These are phyloP conservation scores for Eumacrocentrus americanus DNA, from an alignment of 2,888 invertebrate genomes.

Conservation along the genomic window DNA sequence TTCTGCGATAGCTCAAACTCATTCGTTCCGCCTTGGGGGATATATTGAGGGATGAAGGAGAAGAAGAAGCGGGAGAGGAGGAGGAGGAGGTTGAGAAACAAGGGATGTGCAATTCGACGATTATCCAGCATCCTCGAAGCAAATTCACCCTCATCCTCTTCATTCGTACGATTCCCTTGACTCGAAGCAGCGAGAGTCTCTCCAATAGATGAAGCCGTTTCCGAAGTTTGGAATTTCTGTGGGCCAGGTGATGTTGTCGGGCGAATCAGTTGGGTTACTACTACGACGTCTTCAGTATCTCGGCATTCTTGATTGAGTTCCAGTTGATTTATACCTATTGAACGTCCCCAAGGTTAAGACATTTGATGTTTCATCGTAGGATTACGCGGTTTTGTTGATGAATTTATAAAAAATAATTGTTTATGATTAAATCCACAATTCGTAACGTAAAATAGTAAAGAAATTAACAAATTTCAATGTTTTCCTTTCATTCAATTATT, in stretches of 20 bases:
- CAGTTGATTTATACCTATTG: too few relatives aligned
- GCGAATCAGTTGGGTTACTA: background rate
- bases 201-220: background rate
- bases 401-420: too few relatives aligned
- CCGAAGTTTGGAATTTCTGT: background rate
- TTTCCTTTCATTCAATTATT: too few relatives aligned
- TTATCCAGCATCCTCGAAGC: slow-evolving; percentile 11
- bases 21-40: slow-evolving; percentile 23
- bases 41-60: slow-evolving; percentile 34
- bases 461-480: too few relatives aligned
- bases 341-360: too few relatives aligned
- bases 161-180: slow-evolving; percentile 9
- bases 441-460: too few relatives aligned
- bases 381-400: too few relatives aligned
- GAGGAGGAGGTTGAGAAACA: slow-evolving; percentile 35
- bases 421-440: too few relatives aligned
- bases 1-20: background rate
- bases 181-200: background rate
- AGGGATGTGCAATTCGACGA: slow-evolving; percentile 9
- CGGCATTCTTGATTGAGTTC: too few relatives aligned
- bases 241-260: background rate
- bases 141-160: background rate
- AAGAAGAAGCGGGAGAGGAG: slow-evolving; percentile 22
- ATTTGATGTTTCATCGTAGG: too few relatives aligned
- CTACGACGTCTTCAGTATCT: too few relatives aligned